Base-by-base conservation (phyloP, 1,140 invertebrate genomes). In the Heliconius hermathena region DNA sequence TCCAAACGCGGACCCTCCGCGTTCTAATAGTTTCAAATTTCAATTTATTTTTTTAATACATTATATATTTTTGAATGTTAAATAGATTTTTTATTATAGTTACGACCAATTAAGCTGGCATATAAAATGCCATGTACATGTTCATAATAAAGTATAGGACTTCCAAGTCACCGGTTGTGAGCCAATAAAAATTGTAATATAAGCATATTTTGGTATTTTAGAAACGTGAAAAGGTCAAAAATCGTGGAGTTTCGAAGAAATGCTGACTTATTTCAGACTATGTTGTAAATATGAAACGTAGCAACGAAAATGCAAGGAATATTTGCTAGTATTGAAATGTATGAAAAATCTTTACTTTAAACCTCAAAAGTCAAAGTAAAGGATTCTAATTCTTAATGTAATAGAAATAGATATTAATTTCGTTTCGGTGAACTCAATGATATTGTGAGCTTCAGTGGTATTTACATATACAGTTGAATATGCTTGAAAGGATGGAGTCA, bases 281-380 rank as follows among this genome's bases (percentile, higher is more conserved):
- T 20, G 13, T 46, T 46, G 74, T 60, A 76, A 71, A 52, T 71
- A 20, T 71, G 60, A 13, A 66, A 66, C 38, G n/a, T 41, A 41
- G 75, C 60, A 71, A 70, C 29, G 60, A 33, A 76, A 71, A 76
- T 71, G 66, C 36, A 41, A 49, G 33, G 75, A 36, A 71, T 76
- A 76, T 76, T 76, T 49, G 38, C 41, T 70, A 11, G 8, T 52
- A 71, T 76, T 71, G 60, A 71, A 71, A 76, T 52, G 46, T 71
- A 76, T 71, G 75, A 41, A 76, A 76, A 11, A 70, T 76, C 41
- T 76, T 66, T 46, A 72, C 33, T 72, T 3, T 3, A 72, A 66
- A 66, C 26, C 22, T 66, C 26, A 66, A 66, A 11, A 66, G 60
- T 66, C 22, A 16, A 57, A 22, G 71, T 46, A 70, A 36, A 46